Percentiles rank a stretch among this genome's conserved stretches.
Evolutionary conservation across 1,140 invertebrate species (phyloP).

Genomic region (Nasonia giraulti): DNA sequence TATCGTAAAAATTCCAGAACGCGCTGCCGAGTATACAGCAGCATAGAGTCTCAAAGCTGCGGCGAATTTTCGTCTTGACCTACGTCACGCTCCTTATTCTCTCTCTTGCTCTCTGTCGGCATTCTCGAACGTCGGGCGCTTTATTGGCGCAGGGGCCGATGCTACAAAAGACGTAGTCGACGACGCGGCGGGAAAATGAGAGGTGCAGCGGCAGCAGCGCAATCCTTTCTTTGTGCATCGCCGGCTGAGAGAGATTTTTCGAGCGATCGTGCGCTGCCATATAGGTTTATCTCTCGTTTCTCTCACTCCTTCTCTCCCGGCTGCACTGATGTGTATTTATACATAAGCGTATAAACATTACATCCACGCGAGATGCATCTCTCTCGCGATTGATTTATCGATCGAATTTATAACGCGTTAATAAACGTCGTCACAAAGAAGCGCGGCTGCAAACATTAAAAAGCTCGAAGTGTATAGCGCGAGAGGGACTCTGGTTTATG

Average conservation of each 20-base stretch:
- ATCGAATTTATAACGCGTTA: neutral
- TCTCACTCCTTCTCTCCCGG: too few species aligned
- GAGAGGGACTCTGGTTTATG: neutral
- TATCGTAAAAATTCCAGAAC: too few species aligned
- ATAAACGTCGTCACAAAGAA: neutral
- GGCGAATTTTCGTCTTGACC: slow-evolving; percentile 45
- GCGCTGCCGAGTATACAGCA: too few species aligned
- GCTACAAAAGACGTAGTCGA: slow-evolving; percentile 17
- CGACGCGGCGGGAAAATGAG: slow-evolving; percentile 34
- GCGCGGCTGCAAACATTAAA: too few species aligned
- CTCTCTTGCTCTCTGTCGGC: neutral
- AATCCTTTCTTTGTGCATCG: neutral
- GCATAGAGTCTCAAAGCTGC: neutral
- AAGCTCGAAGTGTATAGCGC: too few species aligned
- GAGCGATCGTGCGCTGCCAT: too few species aligned
- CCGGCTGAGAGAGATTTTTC: neutral
- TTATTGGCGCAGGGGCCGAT: slow-evolving; percentile 35
- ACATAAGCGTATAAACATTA: neutral
- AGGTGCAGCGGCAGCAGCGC: neutral
- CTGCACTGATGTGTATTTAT: neutral
- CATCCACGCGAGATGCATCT: neutral
- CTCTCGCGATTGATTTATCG: neutral
- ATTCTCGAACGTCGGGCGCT: slow-evolving; percentile 7
- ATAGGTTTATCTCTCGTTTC: too few species aligned
- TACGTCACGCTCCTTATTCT: slow-evolving; percentile 29